Evolutionary conservation across 1,140 invertebrate genomes (phyloP).

Genomic region (Agraylea sexmaculata): DNA sequence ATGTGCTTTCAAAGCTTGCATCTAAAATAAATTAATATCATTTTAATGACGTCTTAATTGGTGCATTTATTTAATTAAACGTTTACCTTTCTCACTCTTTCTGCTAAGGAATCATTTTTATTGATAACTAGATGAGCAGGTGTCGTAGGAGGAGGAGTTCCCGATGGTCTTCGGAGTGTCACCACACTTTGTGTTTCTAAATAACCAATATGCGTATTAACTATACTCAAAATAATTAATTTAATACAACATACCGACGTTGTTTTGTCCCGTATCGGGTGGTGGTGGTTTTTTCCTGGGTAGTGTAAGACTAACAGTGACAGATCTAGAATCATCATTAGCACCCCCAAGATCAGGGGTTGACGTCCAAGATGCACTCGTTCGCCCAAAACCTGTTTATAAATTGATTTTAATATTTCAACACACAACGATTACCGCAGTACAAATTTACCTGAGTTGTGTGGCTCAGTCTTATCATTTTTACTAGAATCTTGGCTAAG

Average conservation of each 20-base stretch:
- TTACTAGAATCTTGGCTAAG: conserved; percentile 19
- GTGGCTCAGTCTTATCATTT: conserved; percentile 32
- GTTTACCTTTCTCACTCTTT: conserved; percentile 45
- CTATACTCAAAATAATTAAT: background rate
- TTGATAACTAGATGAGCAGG: conserved; percentile 40
- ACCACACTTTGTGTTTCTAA: conserved; percentile 24
- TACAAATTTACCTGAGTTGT: conserved; percentile 29
- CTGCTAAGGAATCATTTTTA: conserved; percentile 45
- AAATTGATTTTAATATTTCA: background rate
- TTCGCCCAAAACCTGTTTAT: conserved; percentile 34
- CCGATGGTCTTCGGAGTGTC: conserved; percentile 36
- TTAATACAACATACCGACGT: conserved; percentile 10
- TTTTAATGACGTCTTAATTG: background rate
- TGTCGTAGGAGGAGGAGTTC: conserved; percentile 21
- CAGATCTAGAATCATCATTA: conserved; percentile 41
- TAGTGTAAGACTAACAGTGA: conserved; percentile 52
- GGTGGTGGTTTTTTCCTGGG: conserved; percentile 46
- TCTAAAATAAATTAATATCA: conserved; percentile 27
- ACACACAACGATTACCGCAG: background rate
- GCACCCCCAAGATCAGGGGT: conserved; percentile 54
- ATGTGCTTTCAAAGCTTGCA: conserved; percentile 45
- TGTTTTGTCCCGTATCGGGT: conserved; percentile 41
- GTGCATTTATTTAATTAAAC: background rate
- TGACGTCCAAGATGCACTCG: conserved; percentile 54
- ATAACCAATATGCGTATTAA: conserved; percentile 2